phyloP scores from a whole-genome alignment of 2,888 invertebrate species.

The Ligdia adustata region DNA sequence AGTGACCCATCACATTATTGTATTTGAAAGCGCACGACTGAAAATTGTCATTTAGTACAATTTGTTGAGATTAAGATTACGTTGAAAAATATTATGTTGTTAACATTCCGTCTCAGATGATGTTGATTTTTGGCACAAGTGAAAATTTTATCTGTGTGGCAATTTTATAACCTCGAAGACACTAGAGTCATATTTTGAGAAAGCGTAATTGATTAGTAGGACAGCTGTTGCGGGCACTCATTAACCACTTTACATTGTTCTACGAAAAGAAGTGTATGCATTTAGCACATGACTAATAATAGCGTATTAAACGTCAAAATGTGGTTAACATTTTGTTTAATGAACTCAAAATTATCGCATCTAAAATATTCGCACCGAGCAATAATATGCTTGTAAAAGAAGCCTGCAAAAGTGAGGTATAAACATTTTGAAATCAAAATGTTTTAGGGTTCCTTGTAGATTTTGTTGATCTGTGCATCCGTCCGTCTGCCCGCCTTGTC shows the following conservation, averaged over 20 bases:
- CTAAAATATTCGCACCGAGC: too few relatives aligned
- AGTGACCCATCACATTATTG: constrained; percentile 45
- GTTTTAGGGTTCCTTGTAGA: too few relatives aligned
- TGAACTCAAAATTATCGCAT: too few relatives aligned
- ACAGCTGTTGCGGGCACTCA: constrained; percentile 70
- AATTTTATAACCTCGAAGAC: constrained; percentile 74
- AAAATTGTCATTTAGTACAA: constrained; percentile 73
- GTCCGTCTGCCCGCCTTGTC: too few relatives aligned
- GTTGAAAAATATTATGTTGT: constrained; percentile 78
- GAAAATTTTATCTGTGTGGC: constrained; percentile 69
- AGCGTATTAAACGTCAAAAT: constrained; percentile 9
- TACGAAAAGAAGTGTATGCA: constrained; percentile 46
- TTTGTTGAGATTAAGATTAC: constrained; percentile 75
- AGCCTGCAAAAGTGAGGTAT: too few relatives aligned
- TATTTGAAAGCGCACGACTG: constrained; percentile 62
- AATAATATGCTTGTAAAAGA: too few relatives aligned
- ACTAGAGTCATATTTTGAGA: constrained; percentile 70
- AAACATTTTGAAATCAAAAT: too few relatives aligned
- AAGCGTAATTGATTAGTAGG: constrained; percentile 72
- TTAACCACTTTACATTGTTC: constrained; percentile 58
- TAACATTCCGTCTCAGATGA: constrained; percentile 73
- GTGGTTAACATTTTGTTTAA: too few relatives aligned
- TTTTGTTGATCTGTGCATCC: too few relatives aligned
- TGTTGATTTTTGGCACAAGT: constrained; percentile 77
- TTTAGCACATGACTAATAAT: constrained; percentile 21